Evolutionary conservation across 2,888 invertebrate species (phyloP).

Genomic region (Chironomus riparius): DNA sequence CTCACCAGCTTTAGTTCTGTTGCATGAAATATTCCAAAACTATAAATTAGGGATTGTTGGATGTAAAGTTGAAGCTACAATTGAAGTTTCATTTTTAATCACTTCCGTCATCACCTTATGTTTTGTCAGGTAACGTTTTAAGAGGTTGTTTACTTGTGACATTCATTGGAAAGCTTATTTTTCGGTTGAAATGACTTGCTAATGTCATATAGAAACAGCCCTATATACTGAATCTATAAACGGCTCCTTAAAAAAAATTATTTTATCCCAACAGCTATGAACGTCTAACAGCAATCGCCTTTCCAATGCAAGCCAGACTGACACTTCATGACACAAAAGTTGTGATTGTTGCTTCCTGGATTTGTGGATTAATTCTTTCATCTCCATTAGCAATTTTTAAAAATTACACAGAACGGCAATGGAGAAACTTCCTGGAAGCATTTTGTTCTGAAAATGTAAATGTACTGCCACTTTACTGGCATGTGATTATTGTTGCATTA

Average conservation of each 20-base stretch:
- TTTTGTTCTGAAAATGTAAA: conserved; percentile 63
- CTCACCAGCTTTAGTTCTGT: conserved; percentile 68
- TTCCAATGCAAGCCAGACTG: conserved; percentile 61
- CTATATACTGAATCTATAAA: not conserved
- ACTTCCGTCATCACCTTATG: conserved; percentile 15
- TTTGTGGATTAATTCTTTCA: conserved; percentile 53
- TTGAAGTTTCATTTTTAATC: conserved; percentile 40
- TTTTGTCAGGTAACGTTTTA: conserved; percentile 7
- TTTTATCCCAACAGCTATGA: conserved; percentile 59
- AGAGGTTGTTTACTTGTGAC: not conserved
- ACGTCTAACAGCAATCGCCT: conserved; percentile 67
- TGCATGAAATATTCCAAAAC: conserved; percentile 67
- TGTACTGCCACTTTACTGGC: conserved; percentile 65
- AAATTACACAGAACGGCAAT: conserved; percentile 58
- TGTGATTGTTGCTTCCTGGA: conserved; percentile 59
- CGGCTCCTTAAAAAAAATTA: not conserved
- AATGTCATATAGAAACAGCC: no score
- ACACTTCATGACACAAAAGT: conserved; percentile 55
- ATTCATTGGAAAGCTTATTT: no score
- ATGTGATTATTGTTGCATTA: conserved; percentile 60
- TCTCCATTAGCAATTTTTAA: conserved; percentile 56
- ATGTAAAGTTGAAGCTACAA: conserved; percentile 67
- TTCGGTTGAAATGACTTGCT: no score
- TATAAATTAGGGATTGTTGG: conserved; percentile 63
- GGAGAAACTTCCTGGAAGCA: conserved; percentile 65